These are phyloP conservation scores for Tetragonula clypearis DNA, from an alignment of 1,140 invertebrate genomes.

Conservation along the genomic window DNA sequence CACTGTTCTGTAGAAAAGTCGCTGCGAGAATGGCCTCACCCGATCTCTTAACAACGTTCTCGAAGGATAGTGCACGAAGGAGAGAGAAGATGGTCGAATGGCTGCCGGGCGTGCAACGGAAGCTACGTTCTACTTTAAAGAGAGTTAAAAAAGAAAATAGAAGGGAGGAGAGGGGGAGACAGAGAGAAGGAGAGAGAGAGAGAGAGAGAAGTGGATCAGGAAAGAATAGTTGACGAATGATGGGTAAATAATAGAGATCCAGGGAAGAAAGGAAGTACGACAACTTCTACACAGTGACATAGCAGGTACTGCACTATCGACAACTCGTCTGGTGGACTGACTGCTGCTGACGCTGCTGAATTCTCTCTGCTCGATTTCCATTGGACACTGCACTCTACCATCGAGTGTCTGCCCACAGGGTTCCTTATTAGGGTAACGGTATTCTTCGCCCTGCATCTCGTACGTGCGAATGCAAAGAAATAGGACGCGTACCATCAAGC, in stretches of 20 bases:
- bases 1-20: conserved; percentile 57
- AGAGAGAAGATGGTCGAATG: conserved; percentile 42
- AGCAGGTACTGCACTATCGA: conserved; percentile 76
- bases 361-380: conserved; percentile 73
- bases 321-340: conserved; percentile 82
- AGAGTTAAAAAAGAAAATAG: conserved; percentile 22
- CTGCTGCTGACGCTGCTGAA: conserved; percentile 80
- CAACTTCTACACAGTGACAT: conserved; percentile 72
- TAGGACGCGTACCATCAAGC: conserved; percentile 9
- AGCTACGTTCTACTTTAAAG: conserved; percentile 53
- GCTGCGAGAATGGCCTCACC: conserved; percentile 37
- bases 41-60: conserved; percentile 39
- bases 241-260: conserved; percentile 29
- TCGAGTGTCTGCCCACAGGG: conserved; percentile 46
- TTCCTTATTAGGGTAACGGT: conserved; percentile 8
- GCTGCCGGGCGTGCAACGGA: conserved; percentile 59
- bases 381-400: conserved; percentile 49
- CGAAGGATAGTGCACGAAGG: conserved; percentile 47
- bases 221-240: conserved; percentile 34
- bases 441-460: conserved; percentile 9
- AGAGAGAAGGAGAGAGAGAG: too few species aligned
- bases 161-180: too few species aligned
- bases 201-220: neutral
- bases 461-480: neutral
- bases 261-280: conserved; percentile 41